Base-by-base conservation (phyloP, 2,888 invertebrate species). In the Rhamnusium bicolor region DNA sequence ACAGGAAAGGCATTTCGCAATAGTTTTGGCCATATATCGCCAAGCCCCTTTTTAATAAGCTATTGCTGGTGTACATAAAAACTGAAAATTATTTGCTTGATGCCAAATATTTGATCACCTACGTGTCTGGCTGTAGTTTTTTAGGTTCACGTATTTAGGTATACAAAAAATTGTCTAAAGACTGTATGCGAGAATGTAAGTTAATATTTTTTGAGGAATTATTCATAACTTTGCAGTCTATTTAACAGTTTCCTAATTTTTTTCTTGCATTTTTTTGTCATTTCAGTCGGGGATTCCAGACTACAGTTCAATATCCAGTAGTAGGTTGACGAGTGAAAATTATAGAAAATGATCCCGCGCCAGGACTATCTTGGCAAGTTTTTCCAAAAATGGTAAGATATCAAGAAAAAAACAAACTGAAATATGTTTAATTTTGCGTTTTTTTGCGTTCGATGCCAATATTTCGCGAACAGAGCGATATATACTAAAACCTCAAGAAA, bases 1-100 rank as follows among this genome's bases (percentile, higher is more conserved):
- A 56, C 67, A 19, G 53, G 32, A 53, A 53, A 65, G 65, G 65
- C 65, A 29, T 65, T 65, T 53, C 53, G 32, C 53, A 53, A 53
- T 18, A 19, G 29, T 53, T 51, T 65, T 51, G 51, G 32, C 53
- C 65, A 40, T 65, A 65, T 65, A 65, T 53, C 53, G 65, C 53
- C 65, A 12, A 65, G 65, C 65, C 65, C 65, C 65, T 53, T 58
- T 32, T 32, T 32, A 32, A 16, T 27, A 19, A 29, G 8, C 63
- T 51, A 51, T 14, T 16, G 32, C 32, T 10, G 24, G 14, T 56
- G 14, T 56, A 47, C 47, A 46, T 14, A 63, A 63, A 47, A 62
- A 63, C 19, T 10, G 12, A 19, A 16, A 29, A 58, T 58, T 58
- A 58, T 29, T 58, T 14, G 29, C 18, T 32, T 8, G 29, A 32